These are phyloP conservation scores for mouse (Mus musculus) DNA, from an alignment of 2,113 vertebrate genomes.

Conservation along the genomic window GRCm39 chr11:117174001-117174500, in stretches of 20 bases:
- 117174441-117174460: no score
- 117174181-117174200: not conserved
- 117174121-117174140: not conserved
- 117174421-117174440: accelerated
- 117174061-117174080: not conserved
- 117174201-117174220: not conserved
- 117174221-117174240: not conserved
- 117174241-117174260: not conserved
- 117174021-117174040: not conserved
- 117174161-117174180: accelerated
- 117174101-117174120: not conserved
- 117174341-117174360: not conserved
- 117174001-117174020: not conserved
- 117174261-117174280: not conserved
- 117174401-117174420: not conserved
- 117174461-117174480: not conserved
- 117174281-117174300: not conserved
- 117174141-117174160: not conserved
- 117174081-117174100: not conserved
- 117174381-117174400: no score
- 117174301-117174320: no score
- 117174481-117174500: accelerated
- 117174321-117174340: not conserved
- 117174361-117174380: not conserved
- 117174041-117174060: not conserved